These are phyloP conservation scores for Trissolcus japonicus DNA, from an alignment of 2,888 invertebrate genomes.

Conservation along the genomic window DNA sequence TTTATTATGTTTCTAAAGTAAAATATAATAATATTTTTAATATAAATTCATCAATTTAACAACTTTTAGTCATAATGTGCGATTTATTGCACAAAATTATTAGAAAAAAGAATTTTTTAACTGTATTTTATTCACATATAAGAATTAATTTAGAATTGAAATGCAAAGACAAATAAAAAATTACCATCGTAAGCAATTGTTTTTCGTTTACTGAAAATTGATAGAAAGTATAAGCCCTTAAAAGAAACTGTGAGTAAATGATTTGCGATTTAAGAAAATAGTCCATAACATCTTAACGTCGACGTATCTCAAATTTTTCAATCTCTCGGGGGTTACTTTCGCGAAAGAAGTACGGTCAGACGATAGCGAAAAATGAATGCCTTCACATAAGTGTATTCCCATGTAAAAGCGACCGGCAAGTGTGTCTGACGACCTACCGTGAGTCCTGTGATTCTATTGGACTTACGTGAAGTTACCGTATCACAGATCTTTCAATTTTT, in stretches of 20 bases:
- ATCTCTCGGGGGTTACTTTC: conserved; percentile 62
- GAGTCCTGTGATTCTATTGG: conserved; percentile 69
- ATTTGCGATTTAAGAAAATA: conserved; percentile 41
- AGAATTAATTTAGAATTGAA: too few species aligned
- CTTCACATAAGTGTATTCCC: conserved; percentile 69
- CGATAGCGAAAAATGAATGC: conserved; percentile 72
- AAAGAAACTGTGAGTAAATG: conserved; percentile 8
- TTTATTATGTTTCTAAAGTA: too few species aligned
- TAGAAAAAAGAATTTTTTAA: too few species aligned
- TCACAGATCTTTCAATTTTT: conserved; percentile 73
- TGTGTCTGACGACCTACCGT: conserved; percentile 70
- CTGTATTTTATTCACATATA: too few species aligned
- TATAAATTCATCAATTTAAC: too few species aligned
- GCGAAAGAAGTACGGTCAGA: conserved; percentile 62
- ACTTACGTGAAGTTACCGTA: conserved; percentile 62
- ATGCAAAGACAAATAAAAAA: too few species aligned
- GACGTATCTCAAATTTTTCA: conserved; percentile 69
- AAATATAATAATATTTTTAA: too few species aligned
- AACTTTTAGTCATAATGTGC: too few species aligned
- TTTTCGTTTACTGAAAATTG: conserved; percentile 20
- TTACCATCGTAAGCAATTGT: too few species aligned
- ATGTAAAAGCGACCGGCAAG: conserved; percentile 62
- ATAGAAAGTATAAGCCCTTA: conserved; percentile 13
- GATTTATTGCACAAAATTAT: too few species aligned
- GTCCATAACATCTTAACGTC: conserved; percentile 58